Conservation (phyloP, 2,113 vertebrate genomes). For the Strix aluco region DNA sequence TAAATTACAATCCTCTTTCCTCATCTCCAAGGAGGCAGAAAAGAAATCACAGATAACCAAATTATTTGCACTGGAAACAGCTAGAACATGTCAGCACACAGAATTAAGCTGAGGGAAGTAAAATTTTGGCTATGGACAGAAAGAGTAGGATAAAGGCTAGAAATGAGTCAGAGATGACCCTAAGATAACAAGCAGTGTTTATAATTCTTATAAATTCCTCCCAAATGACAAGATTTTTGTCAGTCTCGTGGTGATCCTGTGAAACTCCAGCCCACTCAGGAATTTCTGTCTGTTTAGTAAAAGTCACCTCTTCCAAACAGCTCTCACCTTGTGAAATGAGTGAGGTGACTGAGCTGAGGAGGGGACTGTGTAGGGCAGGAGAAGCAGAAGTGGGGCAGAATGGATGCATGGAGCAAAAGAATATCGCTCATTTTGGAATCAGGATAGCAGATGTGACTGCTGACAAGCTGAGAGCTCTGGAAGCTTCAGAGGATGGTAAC, state of each 20-base stretch:
- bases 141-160: conserved; percentile 22
- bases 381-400: background rate
- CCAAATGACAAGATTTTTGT: conserved; percentile 8
- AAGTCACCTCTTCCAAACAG: background rate
- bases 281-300: background rate
- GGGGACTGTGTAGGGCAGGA: background rate
- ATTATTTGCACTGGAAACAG: conserved; percentile 9
- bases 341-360: background rate
- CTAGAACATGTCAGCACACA: conserved; percentile 22
- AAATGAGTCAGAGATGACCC: conserved; percentile 59
- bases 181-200: conserved; percentile 42
- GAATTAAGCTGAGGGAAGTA: conserved; percentile 24
- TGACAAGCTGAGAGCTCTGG: background rate
- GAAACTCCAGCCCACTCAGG: background rate
- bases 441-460: background rate
- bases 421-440: background rate
- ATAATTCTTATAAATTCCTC: conserved; percentile 55
- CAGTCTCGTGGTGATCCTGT: background rate
- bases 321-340: background rate
- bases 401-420: background rate
- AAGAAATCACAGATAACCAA: background rate
- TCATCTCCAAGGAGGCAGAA: background rate
- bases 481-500: background rate
- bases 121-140: background rate
- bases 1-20: background rate